phyloP scores from a whole-genome alignment of 2,113 vertebrate genomes.

The Nothocercus julius region DNA sequence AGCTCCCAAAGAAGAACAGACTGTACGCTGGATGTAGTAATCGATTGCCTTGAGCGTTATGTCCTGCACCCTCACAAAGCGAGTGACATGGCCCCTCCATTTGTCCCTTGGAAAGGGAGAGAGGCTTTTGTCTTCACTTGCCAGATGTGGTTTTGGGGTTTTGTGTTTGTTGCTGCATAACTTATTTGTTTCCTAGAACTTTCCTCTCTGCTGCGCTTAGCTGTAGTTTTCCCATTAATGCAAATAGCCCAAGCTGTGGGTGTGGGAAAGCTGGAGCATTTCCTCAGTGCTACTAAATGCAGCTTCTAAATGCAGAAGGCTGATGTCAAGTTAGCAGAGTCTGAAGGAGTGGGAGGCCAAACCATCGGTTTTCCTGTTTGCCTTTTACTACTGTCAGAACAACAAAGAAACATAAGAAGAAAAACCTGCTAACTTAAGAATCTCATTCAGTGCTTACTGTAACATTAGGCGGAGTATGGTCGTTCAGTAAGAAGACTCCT shows the following conservation, averaged over 20 bases:
- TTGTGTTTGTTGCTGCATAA: not conserved
- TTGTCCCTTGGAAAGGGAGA: not conserved
- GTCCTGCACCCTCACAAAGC: not conserved
- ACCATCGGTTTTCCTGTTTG: not conserved
- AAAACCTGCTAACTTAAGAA: not conserved
- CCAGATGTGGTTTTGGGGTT: not conserved
- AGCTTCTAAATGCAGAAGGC: not conserved
- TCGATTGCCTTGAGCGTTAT: not conserved
- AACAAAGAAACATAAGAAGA: slow-evolving; percentile 13
- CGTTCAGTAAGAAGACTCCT: not conserved
- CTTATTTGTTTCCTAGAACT: not conserved
- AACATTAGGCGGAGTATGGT: not conserved
- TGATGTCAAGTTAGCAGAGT: not conserved
- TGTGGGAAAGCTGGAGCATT: slow-evolving; percentile 21
- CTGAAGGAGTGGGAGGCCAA: not conserved
- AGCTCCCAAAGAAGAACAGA: not conserved
- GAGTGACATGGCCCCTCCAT: not conserved
- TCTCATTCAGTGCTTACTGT: not conserved
- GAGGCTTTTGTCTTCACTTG: not conserved
- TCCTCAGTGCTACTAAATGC: not conserved
- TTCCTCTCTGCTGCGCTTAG: not conserved
- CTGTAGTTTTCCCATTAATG: not conserved
- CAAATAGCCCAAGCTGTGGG: slow-evolving; percentile 12
- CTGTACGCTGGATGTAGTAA: not conserved
- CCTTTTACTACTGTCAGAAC: slow-evolving; percentile 5